phyloP scores from a whole-genome alignment of 2,113 vertebrate species.

The Hydrochoerus hydrochaeris region DNA sequence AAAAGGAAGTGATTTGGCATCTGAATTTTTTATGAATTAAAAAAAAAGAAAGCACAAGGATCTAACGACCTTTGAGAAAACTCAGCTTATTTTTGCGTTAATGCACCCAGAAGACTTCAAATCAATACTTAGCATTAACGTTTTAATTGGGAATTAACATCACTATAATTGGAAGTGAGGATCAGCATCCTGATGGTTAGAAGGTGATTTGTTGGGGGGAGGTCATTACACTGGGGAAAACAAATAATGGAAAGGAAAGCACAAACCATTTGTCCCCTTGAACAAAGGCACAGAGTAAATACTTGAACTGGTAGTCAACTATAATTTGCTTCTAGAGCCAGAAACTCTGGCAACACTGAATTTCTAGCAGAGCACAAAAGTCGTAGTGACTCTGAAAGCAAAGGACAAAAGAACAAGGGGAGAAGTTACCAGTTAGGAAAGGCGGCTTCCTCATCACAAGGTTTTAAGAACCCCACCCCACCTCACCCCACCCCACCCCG shows the following conservation, averaged over 20 bases:
- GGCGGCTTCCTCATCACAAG: background rate
- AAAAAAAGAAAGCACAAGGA: constrained; percentile 30
- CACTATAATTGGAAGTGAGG: constrained; percentile 40
- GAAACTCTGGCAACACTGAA: constrained; percentile 43
- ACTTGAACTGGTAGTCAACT: constrained; percentile 68
- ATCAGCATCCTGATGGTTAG: constrained; percentile 59
- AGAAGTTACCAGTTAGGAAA: constrained; percentile 55
- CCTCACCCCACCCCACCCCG: no score
- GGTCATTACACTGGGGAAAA: constrained; percentile 41
- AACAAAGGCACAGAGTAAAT: constrained; percentile 61
- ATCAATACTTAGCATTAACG: constrained; percentile 77
- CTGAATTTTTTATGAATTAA: constrained; percentile 7
- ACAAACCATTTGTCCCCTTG: constrained; percentile 74
- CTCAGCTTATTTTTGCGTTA: constrained; percentile 59
- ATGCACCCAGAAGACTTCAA: constrained; percentile 68
- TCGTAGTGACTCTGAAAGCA: constrained; percentile 67
- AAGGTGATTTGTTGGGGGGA: constrained; percentile 32
- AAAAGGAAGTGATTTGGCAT: constrained; percentile 1
- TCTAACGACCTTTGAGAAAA: constrained; percentile 49
- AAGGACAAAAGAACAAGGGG: constrained; percentile 45
- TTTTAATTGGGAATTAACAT: constrained; percentile 77
- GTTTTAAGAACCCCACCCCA: background rate
- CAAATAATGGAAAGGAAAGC: constrained; percentile 52
- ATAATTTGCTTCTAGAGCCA: constrained; percentile 69
- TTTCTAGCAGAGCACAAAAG: constrained; percentile 55